Evolutionary conservation across 2,888 invertebrate species (phyloP), one percentile per base, ranked within the genome.

Genomic region (Drosophila picticornis): DNA sequence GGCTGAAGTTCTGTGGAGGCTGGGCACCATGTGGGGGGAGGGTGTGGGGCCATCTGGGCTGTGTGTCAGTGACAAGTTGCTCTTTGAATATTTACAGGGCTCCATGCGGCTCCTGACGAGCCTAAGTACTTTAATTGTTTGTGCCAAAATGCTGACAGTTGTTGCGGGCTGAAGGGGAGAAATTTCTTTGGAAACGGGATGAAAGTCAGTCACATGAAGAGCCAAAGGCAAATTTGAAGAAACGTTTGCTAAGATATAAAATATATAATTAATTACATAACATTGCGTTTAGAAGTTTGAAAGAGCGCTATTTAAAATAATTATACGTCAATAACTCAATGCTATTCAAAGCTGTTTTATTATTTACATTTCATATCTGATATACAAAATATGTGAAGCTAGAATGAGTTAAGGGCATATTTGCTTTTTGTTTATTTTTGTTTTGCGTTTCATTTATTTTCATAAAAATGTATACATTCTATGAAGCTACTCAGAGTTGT

Each of bases 61-160:
- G 77, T 77, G 60, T 79, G 79, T 40, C 69, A 67, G 66, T 83
- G 86, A 83, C 88, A 84, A 78, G 88, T 70, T 81, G 81, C 57
- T 66, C 70, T 77, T 68, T 88, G 84, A 84, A 81, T 84, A 89
- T 84, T 87, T 63, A 56, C 62, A 74, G 66, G 38, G 65, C 52
- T 83, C 27, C 51, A 34, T 67, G 71, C 55, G 57, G 66, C 58
- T 68, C 43, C 64, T 62, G 62, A 59, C 69, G 58, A 71, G 60
- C 59, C 82, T 79, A 87, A 80, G 82, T 72, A 82, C 90, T 82
- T 82, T 89, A 85, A 85, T 89, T 84, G 90, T 84, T 87, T 80
- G 59, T 72, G 63, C 59, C 68, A 51, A 74, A 77, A 72, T 64
- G 71, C 56, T 77, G 67, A 53, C 72, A 59, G 57, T 32, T 53